Conservation (phyloP, 2,888 invertebrate genomes). For the Oscheius sp. region DNA sequence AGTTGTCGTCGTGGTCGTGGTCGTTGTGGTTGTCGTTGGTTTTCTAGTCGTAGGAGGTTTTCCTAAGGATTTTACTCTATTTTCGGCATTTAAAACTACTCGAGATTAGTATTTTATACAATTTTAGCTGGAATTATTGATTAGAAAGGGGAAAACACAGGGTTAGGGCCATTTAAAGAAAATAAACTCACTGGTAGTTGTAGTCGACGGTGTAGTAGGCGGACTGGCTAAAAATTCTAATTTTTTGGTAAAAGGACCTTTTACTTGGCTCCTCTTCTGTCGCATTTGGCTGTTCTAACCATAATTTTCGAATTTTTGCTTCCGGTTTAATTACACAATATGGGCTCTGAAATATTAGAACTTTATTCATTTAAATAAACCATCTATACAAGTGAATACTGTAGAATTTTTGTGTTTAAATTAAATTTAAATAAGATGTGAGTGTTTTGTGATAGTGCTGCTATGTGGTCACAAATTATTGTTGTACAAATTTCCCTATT, state of each 20-base stretch:
- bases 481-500: neutral
- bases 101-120: neutral
- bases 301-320: constrained; percentile 57
- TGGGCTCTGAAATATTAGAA: constrained; percentile 56
- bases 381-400: neutral
- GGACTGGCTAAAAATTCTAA: constrained; percentile 32
- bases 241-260: too few relatives aligned
- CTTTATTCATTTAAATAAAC: neutral
- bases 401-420: constrained; percentile 7
- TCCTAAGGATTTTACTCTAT: constrained; percentile 3
- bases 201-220: constrained; percentile 41
- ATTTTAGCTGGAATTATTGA: neutral
- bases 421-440: neutral
- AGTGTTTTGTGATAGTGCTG: neutral
- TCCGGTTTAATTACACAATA: constrained; percentile 56
- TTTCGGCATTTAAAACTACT: too few relatives aligned
- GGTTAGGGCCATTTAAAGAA: neutral
- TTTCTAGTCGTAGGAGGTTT: constrained; percentile 4
- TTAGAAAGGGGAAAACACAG: neutral
- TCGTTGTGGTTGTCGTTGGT: neutral
- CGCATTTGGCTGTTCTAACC: constrained; percentile 38
- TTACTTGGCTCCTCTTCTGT: constrained; percentile 35
- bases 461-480: neutral
- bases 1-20: constrained; percentile 35
- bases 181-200: constrained; percentile 47